Base-by-base conservation (phyloP, 23 tunicate species). In the Trididemnum clinides region DNA sequence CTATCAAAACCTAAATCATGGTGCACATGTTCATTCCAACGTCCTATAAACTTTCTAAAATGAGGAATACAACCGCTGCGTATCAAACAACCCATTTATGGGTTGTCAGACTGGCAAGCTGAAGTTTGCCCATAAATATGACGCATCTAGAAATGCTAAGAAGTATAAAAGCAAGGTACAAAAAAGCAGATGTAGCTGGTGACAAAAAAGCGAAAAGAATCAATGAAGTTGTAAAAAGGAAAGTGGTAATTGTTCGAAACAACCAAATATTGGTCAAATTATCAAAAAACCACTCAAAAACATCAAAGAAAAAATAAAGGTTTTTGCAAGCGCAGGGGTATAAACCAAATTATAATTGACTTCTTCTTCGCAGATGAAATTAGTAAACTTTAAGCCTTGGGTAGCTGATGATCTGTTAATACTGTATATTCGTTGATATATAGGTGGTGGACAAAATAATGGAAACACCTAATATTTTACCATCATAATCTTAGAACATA, bases 51-150 rank as follows among this genome's bases (percentile, higher is more conserved):
- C 22, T 70, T 51, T 83, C 44, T 0, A 83, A 3, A 49, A 83
- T 34, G 2, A 71, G 50, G 33, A 69, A 83, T 25, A 70, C 79
- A 18, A 83, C 69, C 26, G 58, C 69, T 19, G 75, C 79, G 50
- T 64, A 65, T 33, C 87, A 44, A 83, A 70, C 2, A 51, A 31
- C 21, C 87, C 87, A 31, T 50, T 33, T 25, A 70, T 70, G 29
- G 50, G 20, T 0, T 23, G 70, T 49, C 0, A 83, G 49, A 27
- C 71, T 83, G 12, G 64, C 87, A 0, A 83, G 28, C 30, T 83
- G 87, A 33, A 39, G 26, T 19, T 83, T 83, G 57, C 78, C 71
- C 20, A 71, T 28, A 20, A 71, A 27, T 18, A 83, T 33, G 0
- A 21, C 50, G 1, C n/a, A 83, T 18, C 87, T 80, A 1, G 64